Percentiles rank a stretch among this genome's conserved stretches.
Evolutionary conservation across 2,797 vertebrate species (phyloP).

Genomic region (Chiloscyllium punctatum): DNA sequence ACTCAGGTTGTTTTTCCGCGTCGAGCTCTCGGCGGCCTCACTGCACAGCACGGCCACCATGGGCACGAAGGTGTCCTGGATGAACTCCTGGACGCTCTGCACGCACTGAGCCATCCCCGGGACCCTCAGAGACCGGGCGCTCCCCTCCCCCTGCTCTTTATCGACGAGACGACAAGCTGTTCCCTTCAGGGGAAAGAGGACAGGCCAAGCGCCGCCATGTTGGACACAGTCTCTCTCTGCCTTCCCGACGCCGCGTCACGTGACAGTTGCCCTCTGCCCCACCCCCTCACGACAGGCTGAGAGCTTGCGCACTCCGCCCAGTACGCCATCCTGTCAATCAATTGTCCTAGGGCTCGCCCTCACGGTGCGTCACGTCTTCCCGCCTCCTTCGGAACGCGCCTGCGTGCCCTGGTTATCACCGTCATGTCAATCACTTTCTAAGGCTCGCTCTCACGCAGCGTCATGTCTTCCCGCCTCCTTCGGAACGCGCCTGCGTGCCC

Average conservation of each 20-base stretch:
- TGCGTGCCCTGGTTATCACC: no score
- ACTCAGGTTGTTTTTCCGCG: slow-evolving; percentile 82
- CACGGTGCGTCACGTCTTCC: no score
- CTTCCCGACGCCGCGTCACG: neutral
- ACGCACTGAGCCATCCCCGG: slow-evolving; percentile 83
- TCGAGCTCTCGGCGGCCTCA: slow-evolving; percentile 81
- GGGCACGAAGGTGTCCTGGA: slow-evolving; percentile 92
- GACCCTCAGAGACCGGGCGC: neutral
- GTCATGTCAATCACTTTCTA: no score
- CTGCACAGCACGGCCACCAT: slow-evolving; percentile 92
- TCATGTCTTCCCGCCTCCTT: no score
- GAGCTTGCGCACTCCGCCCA: neutral
- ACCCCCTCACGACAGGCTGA: no score
- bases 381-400: neutral
- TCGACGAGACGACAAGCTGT: neutral
- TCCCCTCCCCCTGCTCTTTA: no score
- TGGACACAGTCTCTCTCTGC: slow-evolving; percentile 30
- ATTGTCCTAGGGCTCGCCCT: neutral
- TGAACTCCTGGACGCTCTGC: slow-evolving; percentile 91
- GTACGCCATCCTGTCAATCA: no score
- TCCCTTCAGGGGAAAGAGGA: neutral
- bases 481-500: no score
- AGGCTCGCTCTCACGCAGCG: no score
- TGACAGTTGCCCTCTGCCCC: no score
- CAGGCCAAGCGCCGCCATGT: neutral